Percentiles rank a stretch among this genome's conserved stretches.
Evolutionary conservation across 2,113 vertebrate genomes (phyloP).

Genomic region (Stegostoma tigrinum): DNA sequence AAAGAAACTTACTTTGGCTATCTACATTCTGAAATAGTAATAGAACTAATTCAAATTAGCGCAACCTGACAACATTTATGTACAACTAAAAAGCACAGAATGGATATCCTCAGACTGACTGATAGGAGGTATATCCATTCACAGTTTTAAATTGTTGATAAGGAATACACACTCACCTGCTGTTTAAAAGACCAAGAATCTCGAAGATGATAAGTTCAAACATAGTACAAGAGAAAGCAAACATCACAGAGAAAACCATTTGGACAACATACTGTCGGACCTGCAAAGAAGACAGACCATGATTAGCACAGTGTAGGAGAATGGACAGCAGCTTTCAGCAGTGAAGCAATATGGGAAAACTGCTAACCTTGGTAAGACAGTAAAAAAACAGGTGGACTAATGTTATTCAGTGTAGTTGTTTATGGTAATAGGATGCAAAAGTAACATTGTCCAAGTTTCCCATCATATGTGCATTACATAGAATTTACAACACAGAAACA

Average conservation of each 20-base stretch:
- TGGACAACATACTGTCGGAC: conserved; percentile 91
- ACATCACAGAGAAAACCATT: conserved; percentile 93
- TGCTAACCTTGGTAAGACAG: not conserved
- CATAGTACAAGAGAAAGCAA: conserved; percentile 98
- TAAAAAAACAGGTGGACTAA: not conserved
- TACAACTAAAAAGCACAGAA: not conserved
- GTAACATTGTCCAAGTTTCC: not conserved
- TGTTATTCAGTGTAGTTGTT: not conserved
- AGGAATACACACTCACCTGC: conserved; percentile 64
- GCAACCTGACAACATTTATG: not conserved
- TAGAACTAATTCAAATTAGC: not conserved
- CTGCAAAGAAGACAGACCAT: conserved; percentile 52
- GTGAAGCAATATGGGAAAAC: not conserved
- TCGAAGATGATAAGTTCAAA: conserved; percentile 99
- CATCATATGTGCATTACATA: too few relatives aligned
- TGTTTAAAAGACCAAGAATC: conserved; percentile 88
- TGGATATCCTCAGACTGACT: not conserved
- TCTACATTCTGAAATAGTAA: not conserved
- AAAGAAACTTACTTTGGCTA: not conserved
- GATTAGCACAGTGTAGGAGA: not conserved
- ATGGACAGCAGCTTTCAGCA: too few relatives aligned
- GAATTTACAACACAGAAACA: not conserved
- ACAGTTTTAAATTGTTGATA: not conserved
- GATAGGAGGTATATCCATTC: too few relatives aligned
- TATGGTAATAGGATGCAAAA: not conserved